Evolutionary conservation across 2,797 vertebrate species (phyloP), one percentile per base, ranked within the genome.

Genomic region (Muscicapa striata): DNA sequence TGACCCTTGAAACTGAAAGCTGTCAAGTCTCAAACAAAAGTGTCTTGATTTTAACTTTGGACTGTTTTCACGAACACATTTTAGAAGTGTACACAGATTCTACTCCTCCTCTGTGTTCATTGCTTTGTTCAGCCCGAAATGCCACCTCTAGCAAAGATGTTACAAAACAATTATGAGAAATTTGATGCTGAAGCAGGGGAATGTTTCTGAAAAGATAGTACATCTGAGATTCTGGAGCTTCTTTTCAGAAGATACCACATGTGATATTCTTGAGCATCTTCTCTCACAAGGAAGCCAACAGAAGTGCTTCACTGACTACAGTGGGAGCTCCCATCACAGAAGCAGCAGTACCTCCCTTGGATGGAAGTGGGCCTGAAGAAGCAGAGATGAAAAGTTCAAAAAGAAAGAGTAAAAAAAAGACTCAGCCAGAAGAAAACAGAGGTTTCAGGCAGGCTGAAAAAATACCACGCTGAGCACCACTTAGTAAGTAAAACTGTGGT

Each of bases 51-150:
- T 87, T 79, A 36, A 58, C 55, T 90, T 34, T 26, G 15, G 1
- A 70, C 59, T 82, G 55, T 75, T 84, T 87, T 62, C 40, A 13
- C 17, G 41, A 84, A 61, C 27, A 72, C 51, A 76, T 74, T 84
- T 84, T 63, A 67, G 38, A 93, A 70, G 13, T 4, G 8, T 55
- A 46, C 21, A 82, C 11, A 43, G 34, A 78, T 86, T 69, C 83
- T 67, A 70, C 19, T 20, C 61, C 75, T 81, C 15, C 64, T 43
- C 67, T 29, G 38, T 12, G 0, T 58, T 63, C 34, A 8, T 3
- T 73, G 80, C 70, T 94, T 94, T 55, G 34, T 66, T 91, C 45
- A n/a, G 32, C 54, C 67, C 75, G 72, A 95, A 95, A 89, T 58
- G 73, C 23, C 72, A 89, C 24, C 72, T 89, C 89, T 83, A 41